Percentiles rank a stretch among this genome's conserved stretches.
These are phyloP conservation scores for Phrynocephalus versicolor DNA, from an alignment of 2,113 vertebrate species.

Conservation along the genomic window DNA sequence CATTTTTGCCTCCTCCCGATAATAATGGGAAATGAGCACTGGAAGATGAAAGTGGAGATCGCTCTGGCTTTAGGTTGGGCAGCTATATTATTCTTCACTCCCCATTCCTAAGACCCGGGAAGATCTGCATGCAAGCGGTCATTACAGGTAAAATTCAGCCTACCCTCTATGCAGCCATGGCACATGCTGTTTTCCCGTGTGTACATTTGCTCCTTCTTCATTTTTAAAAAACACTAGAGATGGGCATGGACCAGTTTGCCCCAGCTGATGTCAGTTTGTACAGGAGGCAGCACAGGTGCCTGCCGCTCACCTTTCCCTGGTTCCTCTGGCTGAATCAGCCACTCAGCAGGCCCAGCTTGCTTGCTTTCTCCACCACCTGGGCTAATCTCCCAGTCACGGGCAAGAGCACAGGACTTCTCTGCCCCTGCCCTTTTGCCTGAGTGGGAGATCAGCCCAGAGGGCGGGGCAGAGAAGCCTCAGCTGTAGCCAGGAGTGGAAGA, in stretches of 20 bases:
- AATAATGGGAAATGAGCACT: constrained; percentile 4
- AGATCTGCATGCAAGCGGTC: not conserved
- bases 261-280: too few species aligned
- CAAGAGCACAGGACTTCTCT: too few species aligned
- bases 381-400: too few species aligned
- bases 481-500: not conserved
- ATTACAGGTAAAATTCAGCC: not conserved
- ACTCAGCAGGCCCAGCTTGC: too few species aligned
- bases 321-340: too few species aligned
- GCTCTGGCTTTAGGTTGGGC: constrained; percentile 4
- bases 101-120: not conserved
- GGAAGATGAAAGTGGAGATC: constrained; percentile 31
- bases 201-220: not conserved
- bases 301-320: too few species aligned
- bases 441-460: too few species aligned
- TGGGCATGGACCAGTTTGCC: too few species aligned
- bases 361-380: too few species aligned
- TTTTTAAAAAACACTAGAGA: not conserved
- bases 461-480: too few species aligned
- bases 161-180: constrained; percentile 2
- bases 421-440: too few species aligned
- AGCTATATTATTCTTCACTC: not conserved
- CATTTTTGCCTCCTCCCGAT: not conserved
- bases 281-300: too few species aligned
- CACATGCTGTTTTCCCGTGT: not conserved